phyloP scores from a whole-genome alignment of 2,113 vertebrate species.

The Phalacrocorax brasilianus region DNA sequence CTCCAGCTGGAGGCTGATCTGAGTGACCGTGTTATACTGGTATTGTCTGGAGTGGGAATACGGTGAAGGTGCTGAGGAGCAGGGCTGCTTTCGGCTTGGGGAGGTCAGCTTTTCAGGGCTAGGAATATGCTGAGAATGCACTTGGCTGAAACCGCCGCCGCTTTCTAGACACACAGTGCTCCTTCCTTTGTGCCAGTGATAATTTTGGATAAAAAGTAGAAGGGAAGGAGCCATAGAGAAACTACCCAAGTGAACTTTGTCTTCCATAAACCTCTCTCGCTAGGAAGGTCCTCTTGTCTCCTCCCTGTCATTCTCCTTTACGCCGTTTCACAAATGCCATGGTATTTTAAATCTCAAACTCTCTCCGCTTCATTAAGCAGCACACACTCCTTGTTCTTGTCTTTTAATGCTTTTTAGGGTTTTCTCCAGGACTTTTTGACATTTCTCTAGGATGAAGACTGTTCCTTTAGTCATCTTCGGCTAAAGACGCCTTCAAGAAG shows the following conservation, averaged over 20 bases:
- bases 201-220: neutral
- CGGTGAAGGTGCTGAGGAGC: neutral
- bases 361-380: constrained; percentile 31
- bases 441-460: constrained; percentile 67
- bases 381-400: constrained; percentile 53
- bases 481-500: constrained; percentile 68
- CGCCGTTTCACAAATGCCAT: neutral
- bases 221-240: neutral
- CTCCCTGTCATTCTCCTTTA: neutral
- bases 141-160: neutral
- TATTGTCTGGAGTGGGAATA: neutral
- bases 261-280: neutral
- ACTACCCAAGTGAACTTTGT: neutral
- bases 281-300: neutral
- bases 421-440: constrained; percentile 72
- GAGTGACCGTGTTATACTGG: neutral
- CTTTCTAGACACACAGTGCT: neutral
- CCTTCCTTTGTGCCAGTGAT: neutral
- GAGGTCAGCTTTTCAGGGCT: neutral
- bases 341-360: constrained; percentile 21
- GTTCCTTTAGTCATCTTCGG: constrained; percentile 67
- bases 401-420: constrained; percentile 67
- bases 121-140: accelerated
- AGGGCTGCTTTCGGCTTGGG: neutral
- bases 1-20: neutral